These are phyloP conservation scores for Vultur gryphus DNA, from an alignment of 2,797 vertebrate genomes.

Conservation along the genomic window DNA sequence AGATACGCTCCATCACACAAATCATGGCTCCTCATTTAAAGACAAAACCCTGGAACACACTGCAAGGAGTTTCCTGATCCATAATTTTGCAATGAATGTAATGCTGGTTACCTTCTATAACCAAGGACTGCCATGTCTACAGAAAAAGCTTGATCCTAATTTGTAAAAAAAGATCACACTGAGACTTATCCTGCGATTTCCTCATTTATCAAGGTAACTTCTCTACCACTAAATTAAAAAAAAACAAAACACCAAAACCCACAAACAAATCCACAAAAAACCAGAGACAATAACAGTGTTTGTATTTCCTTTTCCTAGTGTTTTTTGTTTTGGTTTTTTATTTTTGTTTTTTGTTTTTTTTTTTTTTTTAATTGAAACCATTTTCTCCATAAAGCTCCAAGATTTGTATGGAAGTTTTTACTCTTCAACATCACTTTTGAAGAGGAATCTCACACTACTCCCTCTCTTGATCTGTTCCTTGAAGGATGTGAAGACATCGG, in stretches of 20 bases:
- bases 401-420: background rate
- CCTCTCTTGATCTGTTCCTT: background rate
- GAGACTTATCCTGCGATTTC: background rate
- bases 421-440: background rate
- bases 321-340: too few species aligned
- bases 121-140: background rate
- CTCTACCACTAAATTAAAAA: background rate
- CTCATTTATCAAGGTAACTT: background rate
- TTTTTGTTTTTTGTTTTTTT: too few species aligned
- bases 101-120: background rate
- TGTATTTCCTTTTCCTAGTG: background rate
- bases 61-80: background rate
- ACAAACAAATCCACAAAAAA: background rate
- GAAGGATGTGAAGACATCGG: background rate
- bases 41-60: background rate
- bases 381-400: background rate
- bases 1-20: background rate
- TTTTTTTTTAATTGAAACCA: background rate
- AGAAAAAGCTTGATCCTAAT: background rate
- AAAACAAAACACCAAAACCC: background rate
- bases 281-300: rapidly evolving
- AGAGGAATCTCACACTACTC: background rate
- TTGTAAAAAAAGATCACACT: background rate
- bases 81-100: background rate
- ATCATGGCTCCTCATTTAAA: background rate